Conservation (phyloP, 2,797 vertebrate genomes). For the Ctenochaetus hawaiiensis region DNA sequence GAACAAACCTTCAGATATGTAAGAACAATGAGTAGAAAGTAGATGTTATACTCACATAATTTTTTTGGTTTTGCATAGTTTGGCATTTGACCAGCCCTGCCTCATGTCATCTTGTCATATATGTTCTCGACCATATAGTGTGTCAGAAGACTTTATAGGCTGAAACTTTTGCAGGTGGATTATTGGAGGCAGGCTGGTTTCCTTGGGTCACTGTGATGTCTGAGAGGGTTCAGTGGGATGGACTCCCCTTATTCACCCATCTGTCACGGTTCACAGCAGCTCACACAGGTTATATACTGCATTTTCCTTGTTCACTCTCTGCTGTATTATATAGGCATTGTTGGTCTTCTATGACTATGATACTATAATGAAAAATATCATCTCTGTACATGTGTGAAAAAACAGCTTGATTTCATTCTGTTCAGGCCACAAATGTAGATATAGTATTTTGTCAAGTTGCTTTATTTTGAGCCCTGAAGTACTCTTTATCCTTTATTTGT, state of each 20-base stretch:
- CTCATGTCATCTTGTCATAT: not conserved
- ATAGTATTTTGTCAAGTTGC: conserved; percentile 17
- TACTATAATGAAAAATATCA: not conserved
- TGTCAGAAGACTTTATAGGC: not conserved
- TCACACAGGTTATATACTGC: conserved; percentile 32
- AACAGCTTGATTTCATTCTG: not conserved
- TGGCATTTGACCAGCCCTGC: not conserved
- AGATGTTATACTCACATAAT: not conserved
- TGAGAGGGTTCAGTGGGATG: conserved; percentile 54
- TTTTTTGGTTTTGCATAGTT: not conserved
- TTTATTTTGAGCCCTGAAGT: conserved; percentile 41
- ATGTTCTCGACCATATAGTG: not conserved
- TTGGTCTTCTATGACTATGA: not conserved
- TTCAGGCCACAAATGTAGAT: conserved; percentile 1
- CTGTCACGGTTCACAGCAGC: conserved; percentile 64
- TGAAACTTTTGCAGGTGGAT: conserved; percentile 11
- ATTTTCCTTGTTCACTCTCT: not conserved
- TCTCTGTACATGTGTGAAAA: not conserved
- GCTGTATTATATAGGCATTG: not conserved
- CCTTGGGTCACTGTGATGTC: conserved; percentile 34
- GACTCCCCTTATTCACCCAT: conserved; percentile 57
- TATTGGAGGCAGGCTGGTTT: conserved; percentile 44
- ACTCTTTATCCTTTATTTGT: conserved; percentile 56
- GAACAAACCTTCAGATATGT: not conserved
- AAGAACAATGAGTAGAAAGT: not conserved